Evolutionary conservation across 2,797 vertebrate genomes (phyloP), one percentile per base, ranked within the genome.

Genomic region (Petrocephalus schoutedeni): DNA sequence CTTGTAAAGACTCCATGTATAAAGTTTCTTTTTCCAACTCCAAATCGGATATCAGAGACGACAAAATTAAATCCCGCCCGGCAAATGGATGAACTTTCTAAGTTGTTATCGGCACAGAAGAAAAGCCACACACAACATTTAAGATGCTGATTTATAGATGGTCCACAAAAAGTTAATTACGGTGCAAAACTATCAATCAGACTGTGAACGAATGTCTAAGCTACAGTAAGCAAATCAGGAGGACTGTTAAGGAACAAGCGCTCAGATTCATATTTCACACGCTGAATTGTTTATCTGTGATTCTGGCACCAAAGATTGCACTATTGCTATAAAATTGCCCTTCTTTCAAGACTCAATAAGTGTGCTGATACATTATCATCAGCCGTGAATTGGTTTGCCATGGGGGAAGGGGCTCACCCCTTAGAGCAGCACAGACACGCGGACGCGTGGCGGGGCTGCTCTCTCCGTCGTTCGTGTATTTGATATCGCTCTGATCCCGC

Each of bases 61-160:
- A 91, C 94, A 92, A 95, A 94, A 94, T 92, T 91, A 93, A 92
- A 92, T 90, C 90, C 85, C 61, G 87, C 91, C 84, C 88, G 90
- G 90, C 96, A 96, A 96, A 96, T 96, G 95, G 96, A 96, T 97
- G 97, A 96, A 96, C 96, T 94, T 94, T 96, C 97, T 97, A 97
- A 98, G 98, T 96, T 97, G 95, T 96, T 96, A 96, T 94, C 93
- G 95, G 95, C 94, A 95, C 93, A 93, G 93, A 95, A 95, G 95
- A 94, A 28, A 95, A 95, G 94, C 96, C 95, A 95, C 92, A 94
- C 92, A 93, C 95, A 95, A 95, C 92, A 92, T 95, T 94, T 91
- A 93, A 90, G 94, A 95, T 93, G 92, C 94, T 96, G 96, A 96
- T 96, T 96, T 96, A 96, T 96, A 95, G 93, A 91, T 93, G 92